phyloP scores from a whole-genome alignment of 2,888 invertebrate genomes.

The Antheraea yamamai region DNA sequence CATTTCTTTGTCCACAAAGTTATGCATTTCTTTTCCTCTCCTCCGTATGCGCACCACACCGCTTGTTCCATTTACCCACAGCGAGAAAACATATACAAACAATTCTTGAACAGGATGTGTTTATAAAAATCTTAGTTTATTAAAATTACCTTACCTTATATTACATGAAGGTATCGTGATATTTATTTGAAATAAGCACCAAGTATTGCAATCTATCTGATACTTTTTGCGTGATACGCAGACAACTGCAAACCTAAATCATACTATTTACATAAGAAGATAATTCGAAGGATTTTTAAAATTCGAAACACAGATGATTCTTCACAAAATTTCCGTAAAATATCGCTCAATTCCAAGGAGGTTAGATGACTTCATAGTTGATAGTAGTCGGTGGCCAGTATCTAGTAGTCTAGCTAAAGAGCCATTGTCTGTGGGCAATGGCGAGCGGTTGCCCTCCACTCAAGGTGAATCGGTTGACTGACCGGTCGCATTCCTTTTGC shows the following conservation, averaged over 20 bases:
- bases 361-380: conserved; percentile 17
- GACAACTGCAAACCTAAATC: background rate
- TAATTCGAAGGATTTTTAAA: background rate
- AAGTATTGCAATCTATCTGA: no score
- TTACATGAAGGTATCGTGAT: no score
- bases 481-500: conserved; percentile 62
- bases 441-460: conserved; percentile 50
- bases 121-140: no score
- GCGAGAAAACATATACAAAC: no score
- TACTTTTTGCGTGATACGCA: background rate
- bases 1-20: no score
- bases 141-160: no score
- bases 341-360: background rate
- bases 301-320: background rate
- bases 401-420: conserved; percentile 29
- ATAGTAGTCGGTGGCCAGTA: conserved; percentile 24
- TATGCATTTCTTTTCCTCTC: no score
- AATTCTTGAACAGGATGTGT: no score
- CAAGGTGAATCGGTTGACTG: conserved; percentile 62
- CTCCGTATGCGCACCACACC: no score
- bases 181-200: no score
- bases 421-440: conserved; percentile 39
- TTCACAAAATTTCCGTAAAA: background rate
- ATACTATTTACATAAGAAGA: background rate
- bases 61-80: no score